Evolutionary conservation across 2,797 vertebrate species (phyloP).

Genomic region (Psittacula derbiana): DNA sequence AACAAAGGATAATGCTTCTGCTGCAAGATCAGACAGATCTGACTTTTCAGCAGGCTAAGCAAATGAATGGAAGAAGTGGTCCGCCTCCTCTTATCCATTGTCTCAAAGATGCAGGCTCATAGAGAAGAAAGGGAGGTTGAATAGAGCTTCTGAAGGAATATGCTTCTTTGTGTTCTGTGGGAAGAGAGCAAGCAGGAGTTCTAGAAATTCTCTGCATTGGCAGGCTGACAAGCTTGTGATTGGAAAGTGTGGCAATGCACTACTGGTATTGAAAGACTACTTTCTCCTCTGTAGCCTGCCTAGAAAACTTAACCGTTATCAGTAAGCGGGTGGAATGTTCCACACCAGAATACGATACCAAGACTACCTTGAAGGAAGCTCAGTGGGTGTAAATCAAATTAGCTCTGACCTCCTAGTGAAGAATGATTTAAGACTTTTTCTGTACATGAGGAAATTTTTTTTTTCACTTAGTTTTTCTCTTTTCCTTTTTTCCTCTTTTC

Average conservation of each 20-base stretch:
- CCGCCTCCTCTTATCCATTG: constrained; percentile 51
- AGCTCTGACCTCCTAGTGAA: constrained; percentile 39
- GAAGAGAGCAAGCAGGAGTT: constrained; percentile 48
- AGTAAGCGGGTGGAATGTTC: constrained; percentile 46
- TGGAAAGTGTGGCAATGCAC: constrained; percentile 30
- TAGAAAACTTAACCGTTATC: constrained; percentile 31
- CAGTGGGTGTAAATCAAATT: constrained; percentile 19
- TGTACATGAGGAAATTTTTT: not conserved
- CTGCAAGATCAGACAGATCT: constrained; percentile 50
- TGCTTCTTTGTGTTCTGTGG: constrained; percentile 29
- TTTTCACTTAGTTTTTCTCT: not conserved
- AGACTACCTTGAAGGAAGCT: constrained; percentile 42
- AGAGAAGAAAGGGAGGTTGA: constrained; percentile 28
- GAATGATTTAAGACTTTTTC: constrained; percentile 25
- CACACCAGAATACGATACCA: constrained; percentile 35
- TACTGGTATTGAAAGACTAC: constrained; percentile 32
- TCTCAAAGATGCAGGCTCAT: constrained; percentile 41
- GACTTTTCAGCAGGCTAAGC: constrained; percentile 59
- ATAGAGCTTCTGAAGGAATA: constrained; percentile 47
- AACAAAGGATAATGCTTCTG: constrained; percentile 55
- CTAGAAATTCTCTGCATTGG: constrained; percentile 38
- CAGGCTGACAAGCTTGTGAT: not conserved
- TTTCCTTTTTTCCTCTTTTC: no score
- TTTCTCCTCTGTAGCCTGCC: constrained; percentile 25
- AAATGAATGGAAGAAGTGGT: constrained; percentile 49